Evolutionary conservation across 2,113 vertebrate species (phyloP).

Genomic region (Centrocercus urophasianus): DNA sequence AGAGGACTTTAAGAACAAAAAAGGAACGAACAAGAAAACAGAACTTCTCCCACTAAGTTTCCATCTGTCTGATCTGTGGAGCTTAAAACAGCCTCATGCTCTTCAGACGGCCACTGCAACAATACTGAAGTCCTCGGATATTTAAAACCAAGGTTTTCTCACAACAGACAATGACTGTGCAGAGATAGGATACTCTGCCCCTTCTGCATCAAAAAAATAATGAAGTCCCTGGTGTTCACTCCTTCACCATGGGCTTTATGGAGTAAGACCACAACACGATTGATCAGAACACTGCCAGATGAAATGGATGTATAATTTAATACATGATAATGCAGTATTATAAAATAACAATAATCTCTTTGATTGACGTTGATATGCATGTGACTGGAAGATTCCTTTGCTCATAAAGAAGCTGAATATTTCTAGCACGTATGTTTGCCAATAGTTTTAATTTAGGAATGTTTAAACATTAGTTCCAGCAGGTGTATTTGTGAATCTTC

Average conservation of each 20-base stretch:
- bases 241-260: neutral
- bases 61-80: neutral
- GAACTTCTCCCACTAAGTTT: neutral
- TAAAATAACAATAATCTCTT: neutral
- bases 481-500: neutral
- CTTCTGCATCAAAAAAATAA: neutral
- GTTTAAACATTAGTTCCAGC: neutral
- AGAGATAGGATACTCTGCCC: neutral
- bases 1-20: neutral
- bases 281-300: neutral
- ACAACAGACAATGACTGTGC: neutral
- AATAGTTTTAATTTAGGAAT: neutral
- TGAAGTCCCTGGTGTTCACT: neutral
- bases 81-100: neutral
- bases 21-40: neutral
- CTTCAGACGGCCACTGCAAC: neutral
- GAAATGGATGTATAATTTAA: neutral
- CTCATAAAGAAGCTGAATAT: neutral
- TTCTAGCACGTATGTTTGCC: neutral
- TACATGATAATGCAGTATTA: neutral
- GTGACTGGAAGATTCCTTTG: neutral
- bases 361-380: neutral
- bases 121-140: neutral
- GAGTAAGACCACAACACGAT: neutral
- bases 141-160: neutral